Base-by-base conservation (phyloP, 2,888 invertebrate species). In the Andrena chrysosceles region DNA sequence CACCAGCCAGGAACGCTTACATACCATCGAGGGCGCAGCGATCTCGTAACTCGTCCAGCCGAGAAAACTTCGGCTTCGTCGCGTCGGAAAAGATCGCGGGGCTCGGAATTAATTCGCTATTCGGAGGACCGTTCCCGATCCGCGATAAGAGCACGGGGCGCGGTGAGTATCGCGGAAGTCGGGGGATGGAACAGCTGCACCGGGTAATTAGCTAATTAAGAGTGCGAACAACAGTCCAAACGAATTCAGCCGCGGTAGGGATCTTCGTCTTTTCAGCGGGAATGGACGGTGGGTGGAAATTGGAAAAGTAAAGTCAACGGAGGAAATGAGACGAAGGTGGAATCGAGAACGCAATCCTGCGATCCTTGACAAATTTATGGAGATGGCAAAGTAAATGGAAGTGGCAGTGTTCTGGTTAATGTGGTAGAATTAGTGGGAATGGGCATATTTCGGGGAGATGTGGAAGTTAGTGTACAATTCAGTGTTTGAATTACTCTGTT, bases 161-260 rank as follows among this genome's bases (percentile, higher is more conserved):
- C 8, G 35, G 10, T 6, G 49, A 33, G 42, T 35, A 1, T 26
- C 59, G 48, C 56, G 23, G 6, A 31, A 42, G 48, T 13, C 7
- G 3, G 49, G 60, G 35, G 59, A 64, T 35, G 49, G 52, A 49
- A 29, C 5, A 60, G 33, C 56, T 66, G n/a, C 42, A 4, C 52
- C 29, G 77, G 42, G 49, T 85, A 85, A 88, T 89, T 87, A 89
- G 77, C 75, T 87, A 82, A 89, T 87, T 88, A 88, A 76, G 63
- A 68, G 64, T 62, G 71, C 74, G 77, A 70, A 77, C 77, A 66
- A 66, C 72, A 69, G 69, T 5, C 29, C n/a, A 33, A 23, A 62
- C 8, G 49, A 63, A 56, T 71, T 71, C 60, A 52, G 31, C 29
- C 10, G 48, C 20, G 35, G 26, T 42, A 59, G n/a, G 49, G 20